Percentiles rank a stretch among this genome's conserved stretches.
Conservation (phyloP, 2,888 invertebrate genomes). For the Philonicus albiceps region DNA sequence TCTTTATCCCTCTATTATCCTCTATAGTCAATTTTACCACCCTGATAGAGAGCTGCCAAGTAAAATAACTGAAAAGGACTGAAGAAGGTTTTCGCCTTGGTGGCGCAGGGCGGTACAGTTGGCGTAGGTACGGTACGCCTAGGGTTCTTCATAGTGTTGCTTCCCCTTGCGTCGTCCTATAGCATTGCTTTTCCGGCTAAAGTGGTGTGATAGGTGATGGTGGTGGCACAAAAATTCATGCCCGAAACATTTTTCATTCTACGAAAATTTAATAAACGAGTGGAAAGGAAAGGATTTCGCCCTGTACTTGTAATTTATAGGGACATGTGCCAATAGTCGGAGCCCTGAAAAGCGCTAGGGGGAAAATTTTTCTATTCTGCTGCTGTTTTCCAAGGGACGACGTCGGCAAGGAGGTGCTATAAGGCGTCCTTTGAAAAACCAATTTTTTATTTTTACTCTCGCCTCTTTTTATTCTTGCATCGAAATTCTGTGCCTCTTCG, state of each 20-base stretch:
- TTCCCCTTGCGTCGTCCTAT: not conserved
- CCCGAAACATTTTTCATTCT: conserved; percentile 47
- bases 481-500: not conserved
- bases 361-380: not conserved
- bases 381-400: not conserved
- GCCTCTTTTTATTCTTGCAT: not conserved
- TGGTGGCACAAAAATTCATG: conserved; percentile 40
- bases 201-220: conserved; percentile 1
- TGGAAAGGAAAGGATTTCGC: conserved; percentile 43
- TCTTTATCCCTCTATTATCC: conserved; percentile 33
- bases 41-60: conserved; percentile 41
- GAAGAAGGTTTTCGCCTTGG: conserved; percentile 6
- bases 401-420: not conserved
- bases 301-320: conserved; percentile 41
- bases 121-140: not conserved
- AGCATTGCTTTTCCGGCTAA: not conserved
- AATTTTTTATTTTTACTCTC: not conserved
- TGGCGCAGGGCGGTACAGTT: not conserved
- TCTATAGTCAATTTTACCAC: conserved; percentile 29
- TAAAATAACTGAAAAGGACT: conserved; percentile 31
- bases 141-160: not conserved
- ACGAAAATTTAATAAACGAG: conserved; percentile 47
- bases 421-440: not conserved
- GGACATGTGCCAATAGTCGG: conserved; percentile 39
- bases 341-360: not conserved